Evolutionary conservation across 1,140 invertebrate genomes (phyloP).

Genomic region (Lucilia cuprina): DNA sequence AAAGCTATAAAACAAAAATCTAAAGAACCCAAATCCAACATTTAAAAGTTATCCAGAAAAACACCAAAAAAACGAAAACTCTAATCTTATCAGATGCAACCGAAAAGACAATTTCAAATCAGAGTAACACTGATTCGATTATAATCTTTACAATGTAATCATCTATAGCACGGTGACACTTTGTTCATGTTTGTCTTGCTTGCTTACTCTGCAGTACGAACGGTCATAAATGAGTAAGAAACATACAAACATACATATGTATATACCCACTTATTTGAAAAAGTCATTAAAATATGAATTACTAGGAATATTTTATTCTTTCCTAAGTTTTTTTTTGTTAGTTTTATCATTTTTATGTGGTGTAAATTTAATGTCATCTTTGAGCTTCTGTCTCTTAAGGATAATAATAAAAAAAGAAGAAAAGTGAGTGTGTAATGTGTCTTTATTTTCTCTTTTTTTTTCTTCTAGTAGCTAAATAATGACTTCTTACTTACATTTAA

Average conservation of each 20-base stretch:
- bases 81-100: background rate
- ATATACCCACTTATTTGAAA: background rate
- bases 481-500: background rate
- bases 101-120: background rate
- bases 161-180: background rate
- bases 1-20: background rate
- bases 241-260: background rate
- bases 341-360: conserved; percentile 18
- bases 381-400: conserved; percentile 14
- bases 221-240: too few relatives aligned
- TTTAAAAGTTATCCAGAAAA: background rate
- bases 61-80: background rate
- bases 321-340: background rate
- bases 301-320: background rate
- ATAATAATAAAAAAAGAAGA: conserved; percentile 12
- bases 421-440: background rate
- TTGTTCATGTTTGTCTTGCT: background rate
- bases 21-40: background rate
- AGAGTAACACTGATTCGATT: background rate
- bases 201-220: too few relatives aligned
- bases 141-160: background rate
- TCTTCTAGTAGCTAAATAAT: background rate
- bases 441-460: too few relatives aligned
- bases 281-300: background rate
- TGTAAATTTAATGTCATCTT: conserved; percentile 28